Evolutionary conservation across 2,888 invertebrate species (phyloP).

Genomic region (Coleophora flavipennella): DNA sequence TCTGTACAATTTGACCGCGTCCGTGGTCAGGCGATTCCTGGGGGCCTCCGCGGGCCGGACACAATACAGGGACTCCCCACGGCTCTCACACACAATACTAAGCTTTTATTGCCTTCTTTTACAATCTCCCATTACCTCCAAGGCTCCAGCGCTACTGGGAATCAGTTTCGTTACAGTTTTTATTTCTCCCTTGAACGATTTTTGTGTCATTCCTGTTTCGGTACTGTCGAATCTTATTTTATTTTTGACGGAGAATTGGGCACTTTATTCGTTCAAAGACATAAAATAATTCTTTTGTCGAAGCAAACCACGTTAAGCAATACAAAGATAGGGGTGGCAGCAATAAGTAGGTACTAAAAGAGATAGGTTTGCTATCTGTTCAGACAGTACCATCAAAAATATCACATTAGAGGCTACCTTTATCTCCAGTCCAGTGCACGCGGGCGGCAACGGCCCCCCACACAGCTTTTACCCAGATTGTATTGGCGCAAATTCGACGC

Average conservation of each 20-base stretch:
- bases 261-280: conserved; percentile 14
- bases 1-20: conserved; percentile 73
- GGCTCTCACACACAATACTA: conserved; percentile 69
- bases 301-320: conserved; percentile 2
- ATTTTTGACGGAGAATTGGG: conserved; percentile 24
- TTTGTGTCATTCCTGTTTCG: conserved; percentile 46
- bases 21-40: conserved; percentile 69
- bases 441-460: conserved; percentile 26
- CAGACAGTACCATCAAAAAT: conserved; percentile 43
- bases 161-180: conserved; percentile 67
- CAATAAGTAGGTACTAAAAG: conserved; percentile 21
- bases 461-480: conserved; percentile 57
- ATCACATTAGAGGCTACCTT: conserved; percentile 44
- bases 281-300: conserved; percentile 12
- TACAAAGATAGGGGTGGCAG: conserved; percentile 3
- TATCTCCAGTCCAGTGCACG: conserved; percentile 32
- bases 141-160: conserved; percentile 60
- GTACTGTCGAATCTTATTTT: conserved; percentile 31
- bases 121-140: conserved; percentile 71
- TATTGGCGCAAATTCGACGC: conserved; percentile 54
- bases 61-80: conserved; percentile 66
- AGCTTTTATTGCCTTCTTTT: conserved; percentile 73
- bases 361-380: conserved; percentile 26
- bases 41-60: conserved; percentile 60
- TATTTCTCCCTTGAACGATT: conserved; percentile 51